A percentile compares a stretch with the other conserved stretches of the same genome.
Evolutionary conservation across 2,113 vertebrate genomes (phyloP).

Genomic region (Cyanistes caeruleus): DNA sequence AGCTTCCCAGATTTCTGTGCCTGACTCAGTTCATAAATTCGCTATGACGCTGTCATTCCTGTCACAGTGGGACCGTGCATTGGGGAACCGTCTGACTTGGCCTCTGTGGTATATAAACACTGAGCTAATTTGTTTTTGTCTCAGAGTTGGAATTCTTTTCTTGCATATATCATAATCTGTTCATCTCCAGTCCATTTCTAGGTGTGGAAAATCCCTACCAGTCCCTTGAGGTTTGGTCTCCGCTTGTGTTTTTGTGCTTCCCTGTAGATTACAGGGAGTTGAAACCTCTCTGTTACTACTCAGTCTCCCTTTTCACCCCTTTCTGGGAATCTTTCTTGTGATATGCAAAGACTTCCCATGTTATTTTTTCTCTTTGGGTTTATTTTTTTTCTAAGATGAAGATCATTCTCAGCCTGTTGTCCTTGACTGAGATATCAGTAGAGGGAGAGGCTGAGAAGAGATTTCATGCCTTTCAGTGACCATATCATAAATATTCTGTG

Average conservation of each 20-base stretch:
- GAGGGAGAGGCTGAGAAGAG: background rate
- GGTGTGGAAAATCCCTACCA: background rate
- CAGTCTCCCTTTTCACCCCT: background rate
- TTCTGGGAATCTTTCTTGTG: background rate
- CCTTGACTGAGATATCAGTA: background rate
- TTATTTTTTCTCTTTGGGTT: background rate
- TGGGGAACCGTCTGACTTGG: background rate
- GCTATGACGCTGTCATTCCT: background rate
- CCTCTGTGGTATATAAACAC: background rate
- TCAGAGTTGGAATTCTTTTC: background rate
- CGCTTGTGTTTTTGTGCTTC: background rate
- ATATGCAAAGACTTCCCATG: background rate
- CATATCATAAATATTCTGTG: background rate
- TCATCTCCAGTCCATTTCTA: slow-evolving; percentile 2
- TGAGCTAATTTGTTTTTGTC: background rate
- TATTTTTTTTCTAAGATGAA: background rate
- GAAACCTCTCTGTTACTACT: background rate
- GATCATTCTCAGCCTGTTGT: background rate
- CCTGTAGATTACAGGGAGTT: background rate
- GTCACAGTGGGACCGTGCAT: background rate
- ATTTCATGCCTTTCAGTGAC: background rate
- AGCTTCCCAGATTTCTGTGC: background rate
- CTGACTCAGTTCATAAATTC: background rate
- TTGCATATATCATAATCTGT: background rate
- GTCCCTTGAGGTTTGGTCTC: background rate